phyloP scores from a whole-genome alignment of 2,888 invertebrate species.

The Amitus sp. region DNA sequence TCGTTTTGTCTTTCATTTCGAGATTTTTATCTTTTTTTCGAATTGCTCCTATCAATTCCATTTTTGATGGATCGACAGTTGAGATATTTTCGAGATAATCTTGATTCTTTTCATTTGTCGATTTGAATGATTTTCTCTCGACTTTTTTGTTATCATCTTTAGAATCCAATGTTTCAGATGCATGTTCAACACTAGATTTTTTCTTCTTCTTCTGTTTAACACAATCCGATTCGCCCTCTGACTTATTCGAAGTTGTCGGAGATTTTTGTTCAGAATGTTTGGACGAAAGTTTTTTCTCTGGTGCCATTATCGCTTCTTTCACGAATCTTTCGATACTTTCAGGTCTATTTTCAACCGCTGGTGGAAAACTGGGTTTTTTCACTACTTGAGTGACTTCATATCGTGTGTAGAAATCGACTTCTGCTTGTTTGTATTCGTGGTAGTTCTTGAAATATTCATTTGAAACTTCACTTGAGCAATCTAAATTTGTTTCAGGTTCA shows the following conservation, averaged over 20 bases:
- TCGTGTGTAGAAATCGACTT: conserved; percentile 50
- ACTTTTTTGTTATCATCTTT: too few species aligned
- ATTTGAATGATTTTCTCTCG: too few species aligned
- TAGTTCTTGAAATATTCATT: conserved; percentile 55
- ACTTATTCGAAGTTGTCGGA: conserved; percentile 10
- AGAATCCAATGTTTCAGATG: too few species aligned
- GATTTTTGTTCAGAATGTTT: conserved; percentile 22
- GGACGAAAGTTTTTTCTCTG: too few species aligned
- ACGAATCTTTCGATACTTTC: conserved; percentile 52
- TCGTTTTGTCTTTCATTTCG: too few species aligned
- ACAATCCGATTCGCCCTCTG: conserved; percentile 16
- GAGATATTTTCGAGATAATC: too few species aligned
- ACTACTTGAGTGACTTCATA: conserved; percentile 51
- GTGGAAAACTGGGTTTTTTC: conserved; percentile 43
- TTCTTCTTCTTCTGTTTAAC: too few species aligned
- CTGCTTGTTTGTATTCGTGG: conserved; percentile 51
- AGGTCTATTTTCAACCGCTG: conserved; percentile 24
- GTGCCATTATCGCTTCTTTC: conserved; percentile 54
- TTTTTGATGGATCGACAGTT: too few species aligned
- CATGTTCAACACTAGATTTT: too few species aligned
- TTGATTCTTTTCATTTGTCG: too few species aligned
- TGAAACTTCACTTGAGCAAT: conserved; percentile 41
- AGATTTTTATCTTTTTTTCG: too few species aligned
- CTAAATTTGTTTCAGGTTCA: conserved; percentile 11
- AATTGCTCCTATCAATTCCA: too few species aligned